phyloP scores from a whole-genome alignment of 2,113 vertebrate genomes.

The Aythya baeri region DNA sequence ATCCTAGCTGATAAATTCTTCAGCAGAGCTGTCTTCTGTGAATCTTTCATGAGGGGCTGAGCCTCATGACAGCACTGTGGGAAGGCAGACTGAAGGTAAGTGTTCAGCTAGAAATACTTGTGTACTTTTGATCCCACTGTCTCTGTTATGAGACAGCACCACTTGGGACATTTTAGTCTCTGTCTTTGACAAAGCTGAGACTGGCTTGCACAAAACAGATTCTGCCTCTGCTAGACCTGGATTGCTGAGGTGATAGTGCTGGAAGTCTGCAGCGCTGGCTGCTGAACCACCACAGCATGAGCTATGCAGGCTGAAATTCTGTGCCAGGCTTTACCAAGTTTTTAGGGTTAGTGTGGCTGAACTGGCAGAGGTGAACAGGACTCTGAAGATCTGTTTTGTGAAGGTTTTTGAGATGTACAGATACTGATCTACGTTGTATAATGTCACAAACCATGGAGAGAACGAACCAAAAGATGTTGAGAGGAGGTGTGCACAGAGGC shows the following conservation, averaged over 20 bases:
- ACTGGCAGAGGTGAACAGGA: neutral
- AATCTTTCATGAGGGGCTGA: neutral
- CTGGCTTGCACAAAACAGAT: neutral
- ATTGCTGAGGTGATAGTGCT: neutral
- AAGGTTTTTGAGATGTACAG: neutral
- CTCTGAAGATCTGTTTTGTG: neutral
- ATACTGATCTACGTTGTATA: neutral
- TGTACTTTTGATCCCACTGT: neutral
- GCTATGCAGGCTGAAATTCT: neutral
- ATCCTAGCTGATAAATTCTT: neutral
- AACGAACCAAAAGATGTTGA: neutral
- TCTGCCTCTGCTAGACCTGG: neutral
- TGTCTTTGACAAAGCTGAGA: neutral
- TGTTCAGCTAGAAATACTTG: neutral
- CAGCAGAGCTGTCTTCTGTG: neutral
- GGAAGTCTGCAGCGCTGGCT: neutral
- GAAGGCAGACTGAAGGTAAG: neutral
- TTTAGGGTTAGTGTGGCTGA: neutral
- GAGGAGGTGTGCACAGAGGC: neutral
- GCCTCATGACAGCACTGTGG: neutral
- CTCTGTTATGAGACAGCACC: neutral
- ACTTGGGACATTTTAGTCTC: neutral
- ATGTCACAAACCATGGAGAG: neutral
- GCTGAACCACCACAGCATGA: neutral
- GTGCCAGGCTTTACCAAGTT: neutral